A percentile compares a stretch with the other conserved stretches of the same genome.
These are phyloP conservation scores for Drosophila phalerata DNA, from an alignment of 2,888 invertebrate species.

Conservation along the genomic window DNA sequence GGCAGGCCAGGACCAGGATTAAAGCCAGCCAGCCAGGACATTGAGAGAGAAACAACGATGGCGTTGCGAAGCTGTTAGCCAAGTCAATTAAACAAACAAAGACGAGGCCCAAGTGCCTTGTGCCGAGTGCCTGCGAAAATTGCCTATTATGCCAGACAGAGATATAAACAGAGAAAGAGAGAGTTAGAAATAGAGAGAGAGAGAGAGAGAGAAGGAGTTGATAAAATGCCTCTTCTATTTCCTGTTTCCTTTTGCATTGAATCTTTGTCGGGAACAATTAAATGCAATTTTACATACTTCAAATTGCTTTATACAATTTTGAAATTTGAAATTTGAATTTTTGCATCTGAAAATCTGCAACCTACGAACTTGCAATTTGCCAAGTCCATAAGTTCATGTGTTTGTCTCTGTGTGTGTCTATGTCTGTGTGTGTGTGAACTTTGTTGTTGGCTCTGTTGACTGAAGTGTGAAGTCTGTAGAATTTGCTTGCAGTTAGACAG, in stretches of 20 bases:
- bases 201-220: neutral
- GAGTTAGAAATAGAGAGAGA: neutral
- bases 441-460: conserved; percentile 46
- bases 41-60: conserved; percentile 13
- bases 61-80: conserved; percentile 62
- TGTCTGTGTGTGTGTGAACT: conserved; percentile 44
- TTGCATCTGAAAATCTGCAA: conserved; percentile 24
- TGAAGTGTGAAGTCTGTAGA: conserved; percentile 71
- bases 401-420: conserved; percentile 30
- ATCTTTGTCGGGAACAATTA: conserved; percentile 76
- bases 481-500: conserved; percentile 30
- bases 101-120: conserved; percentile 51
- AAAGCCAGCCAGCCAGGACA: conserved; percentile 10
- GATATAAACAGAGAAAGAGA: neutral
- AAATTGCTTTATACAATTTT: conserved; percentile 78
- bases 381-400: conserved; percentile 23
- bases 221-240: conserved; percentile 47
- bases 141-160: conserved; percentile 60
- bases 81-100: conserved; percentile 81
- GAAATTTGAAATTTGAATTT: conserved; percentile 66
- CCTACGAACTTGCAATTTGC: neutral
- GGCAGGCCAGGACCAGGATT: conserved; percentile 43
- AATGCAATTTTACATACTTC: conserved; percentile 80
- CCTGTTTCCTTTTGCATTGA: conserved; percentile 63
- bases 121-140: conserved; percentile 66